phyloP scores from a whole-genome alignment of 2,113 vertebrate species.

The Tautogolabrus adspersus region DNA sequence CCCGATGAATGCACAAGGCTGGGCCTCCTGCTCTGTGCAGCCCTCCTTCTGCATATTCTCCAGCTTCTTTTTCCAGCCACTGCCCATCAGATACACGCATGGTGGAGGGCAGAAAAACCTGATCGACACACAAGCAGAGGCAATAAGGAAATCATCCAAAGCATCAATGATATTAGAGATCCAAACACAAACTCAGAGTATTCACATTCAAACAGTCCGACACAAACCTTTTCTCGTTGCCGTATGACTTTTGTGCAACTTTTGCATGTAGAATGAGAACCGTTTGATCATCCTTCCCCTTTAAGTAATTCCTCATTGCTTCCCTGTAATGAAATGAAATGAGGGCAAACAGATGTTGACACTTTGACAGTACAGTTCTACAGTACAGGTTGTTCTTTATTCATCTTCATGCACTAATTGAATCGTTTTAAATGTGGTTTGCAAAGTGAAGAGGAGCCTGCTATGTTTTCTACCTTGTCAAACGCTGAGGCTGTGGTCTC shows the following conservation, averaged over 20 bases:
- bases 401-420: not conserved
- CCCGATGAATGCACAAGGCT: slow-evolving; percentile 96
- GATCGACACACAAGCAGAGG: not conserved
- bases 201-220: not conserved
- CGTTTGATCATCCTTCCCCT: slow-evolving; percentile 96
- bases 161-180: not conserved
- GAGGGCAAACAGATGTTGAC: not conserved
- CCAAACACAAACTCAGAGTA: not conserved
- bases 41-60: slow-evolving; percentile 96
- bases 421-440: not conserved
- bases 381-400: not conserved
- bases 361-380: slow-evolving; percentile 2
- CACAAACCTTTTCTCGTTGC: slow-evolving; percentile 95
- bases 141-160: not conserved
- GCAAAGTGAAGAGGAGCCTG: not conserved
- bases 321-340: slow-evolving; percentile 81
- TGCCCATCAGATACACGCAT: slow-evolving; percentile 97
- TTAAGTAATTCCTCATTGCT: slow-evolving; percentile 97
- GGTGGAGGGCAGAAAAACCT: slow-evolving; percentile 98
- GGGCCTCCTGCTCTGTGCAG: slow-evolving; percentile 95
- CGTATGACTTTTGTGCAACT: slow-evolving; percentile 98
- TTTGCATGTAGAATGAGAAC: slow-evolving; percentile 97
- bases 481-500: slow-evolving; percentile 93
- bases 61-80: slow-evolving; percentile 98
- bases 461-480: slow-evolving; percentile 89